Evolutionary conservation across 1,140 invertebrate genomes (phyloP).

Genomic region (Dendroctonus valens): DNA sequence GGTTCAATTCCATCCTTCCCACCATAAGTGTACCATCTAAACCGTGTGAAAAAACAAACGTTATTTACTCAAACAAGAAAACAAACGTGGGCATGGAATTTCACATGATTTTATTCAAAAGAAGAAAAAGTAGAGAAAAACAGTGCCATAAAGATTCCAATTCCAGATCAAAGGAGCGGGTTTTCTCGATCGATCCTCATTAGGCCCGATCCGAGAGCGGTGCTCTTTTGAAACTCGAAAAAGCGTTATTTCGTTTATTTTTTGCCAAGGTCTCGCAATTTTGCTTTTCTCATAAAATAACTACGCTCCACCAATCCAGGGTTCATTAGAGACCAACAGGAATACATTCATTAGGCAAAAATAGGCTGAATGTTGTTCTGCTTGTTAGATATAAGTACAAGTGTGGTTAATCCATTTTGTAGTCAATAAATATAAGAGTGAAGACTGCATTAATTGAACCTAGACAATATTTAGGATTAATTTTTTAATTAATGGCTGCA

Average conservation of each 20-base stretch:
- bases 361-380: too few species aligned
- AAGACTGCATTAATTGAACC: too few species aligned
- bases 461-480: too few species aligned
- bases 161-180: slow-evolving; percentile 16
- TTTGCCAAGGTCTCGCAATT: neutral
- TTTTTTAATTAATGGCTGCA: too few species aligned
- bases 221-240: slow-evolving; percentile 9
- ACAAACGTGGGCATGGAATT: neutral
- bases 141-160: neutral
- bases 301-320: too few species aligned
- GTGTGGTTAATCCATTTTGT: too few species aligned
- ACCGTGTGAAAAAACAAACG: slow-evolving; percentile 35
- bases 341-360: too few species aligned
- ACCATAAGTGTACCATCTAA: slow-evolving; percentile 67
- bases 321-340: too few species aligned
- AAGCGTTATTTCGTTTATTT: slow-evolving; percentile 6
- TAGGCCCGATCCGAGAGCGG: slow-evolving; percentile 8
- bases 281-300: neutral
- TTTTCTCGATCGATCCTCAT: slow-evolving; percentile 17
- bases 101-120: neutral
- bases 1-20: slow-evolving; percentile 53
- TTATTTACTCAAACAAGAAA: neutral
- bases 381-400: too few species aligned
- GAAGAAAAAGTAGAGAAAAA: slow-evolving; percentile 7
- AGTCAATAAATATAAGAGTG: too few species aligned